Evolutionary conservation across 2,113 vertebrate genomes (phyloP), one percentile per base, ranked within the genome.

Genomic region (Stomatorhinus ivindoensis): DNA sequence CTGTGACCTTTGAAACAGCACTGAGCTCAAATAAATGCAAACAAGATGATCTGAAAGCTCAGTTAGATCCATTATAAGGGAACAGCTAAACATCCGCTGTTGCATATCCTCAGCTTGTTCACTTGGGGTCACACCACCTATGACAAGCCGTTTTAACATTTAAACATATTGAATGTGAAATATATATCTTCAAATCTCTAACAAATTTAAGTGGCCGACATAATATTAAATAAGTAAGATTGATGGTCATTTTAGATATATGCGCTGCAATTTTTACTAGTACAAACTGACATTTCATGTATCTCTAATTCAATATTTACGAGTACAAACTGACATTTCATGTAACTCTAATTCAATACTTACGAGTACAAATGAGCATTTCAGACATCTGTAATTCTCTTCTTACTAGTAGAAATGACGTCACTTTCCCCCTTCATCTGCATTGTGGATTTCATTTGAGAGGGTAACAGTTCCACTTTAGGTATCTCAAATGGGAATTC

Each of bases 41-140:
- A 92, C 89, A 90, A 73, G 88, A 89, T 51, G 93, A 94, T 94
- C 93, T 90, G 91, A 27, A 69, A 39, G 53, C 89, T 90, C 91
- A 92, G 93, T 93, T 93, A 88, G n/a, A 86, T 53, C 86, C 69
- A 87, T 90, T 90, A 90, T 90, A 90, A 46, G 46, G 73, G 76
- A 87, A 27, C 21, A 50, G 83, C 46, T 24, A 65, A 88, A 92
- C 39, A 13, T 73, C 89, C 89, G 4, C 17, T 42, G 24, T 46
- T 8, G 47, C n/a, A 21, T 48, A 53, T 73, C 47, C 47, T 31
- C 13, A n/a, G n/a, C n/a, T 46, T 84, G 82, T 10, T 24, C 44
- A 7, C 39, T 42, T 19, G 82, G 15, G 11, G 82, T 7, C 21
- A 84, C 21, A 48, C 2, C 55, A 61, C 55, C 8, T 31, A 69